Conservation (phyloP, 37 sponge, comb jelly and placozoan genomes). For the Ianthella basta region DNA sequence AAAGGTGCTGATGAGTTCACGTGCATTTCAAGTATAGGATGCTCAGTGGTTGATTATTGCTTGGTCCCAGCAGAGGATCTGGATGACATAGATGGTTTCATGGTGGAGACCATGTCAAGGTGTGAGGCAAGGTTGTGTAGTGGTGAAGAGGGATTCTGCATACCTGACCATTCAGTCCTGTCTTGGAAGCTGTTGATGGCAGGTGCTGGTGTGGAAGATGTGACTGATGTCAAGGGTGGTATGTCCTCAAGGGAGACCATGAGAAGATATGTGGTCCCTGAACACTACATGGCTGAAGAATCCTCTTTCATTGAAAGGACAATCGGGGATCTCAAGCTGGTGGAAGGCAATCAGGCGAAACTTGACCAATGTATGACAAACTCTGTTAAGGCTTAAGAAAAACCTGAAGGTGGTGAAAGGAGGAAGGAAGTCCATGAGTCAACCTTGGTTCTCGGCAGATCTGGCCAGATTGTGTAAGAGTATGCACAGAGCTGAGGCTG, state of each 20-base stretch:
- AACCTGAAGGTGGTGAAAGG: slow-evolving; percentile 24
- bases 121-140: slow-evolving; percentile 33
- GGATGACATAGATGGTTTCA: slow-evolving; percentile 13
- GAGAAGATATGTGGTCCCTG: slow-evolving; percentile 21
- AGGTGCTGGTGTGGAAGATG: slow-evolving; percentile 30
- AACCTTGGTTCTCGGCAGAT: slow-evolving; percentile 12
- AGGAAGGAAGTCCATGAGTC: slow-evolving; percentile 19
- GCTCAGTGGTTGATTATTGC: slow-evolving; percentile 29
- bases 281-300: slow-evolving; percentile 21
- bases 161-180: slow-evolving; percentile 33
- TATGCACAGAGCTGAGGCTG: slow-evolving; percentile 27
- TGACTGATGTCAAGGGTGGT: slow-evolving; percentile 8
- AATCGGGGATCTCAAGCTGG: slow-evolving; percentile 19
- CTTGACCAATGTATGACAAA: slow-evolving; percentile 24
- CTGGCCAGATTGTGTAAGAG: slow-evolving; percentile 25
- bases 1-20: slow-evolving; percentile 33
- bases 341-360: slow-evolving; percentile 17
- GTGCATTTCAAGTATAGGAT: slow-evolving; percentile 26
- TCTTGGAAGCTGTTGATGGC: slow-evolving; percentile 24
- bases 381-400: slow-evolving; percentile 24
- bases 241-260: slow-evolving; percentile 3
- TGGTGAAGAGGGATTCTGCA: slow-evolving; percentile 13
- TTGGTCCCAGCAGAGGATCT: slow-evolving; percentile 28
- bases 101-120: slow-evolving; percentile 35
- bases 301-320: slow-evolving; percentile 20